Percentiles rank a stretch among this genome's conserved stretches.
phyloP scores from a whole-genome alignment of 2,888 invertebrate species.

The Gandaritis pyraliata region DNA sequence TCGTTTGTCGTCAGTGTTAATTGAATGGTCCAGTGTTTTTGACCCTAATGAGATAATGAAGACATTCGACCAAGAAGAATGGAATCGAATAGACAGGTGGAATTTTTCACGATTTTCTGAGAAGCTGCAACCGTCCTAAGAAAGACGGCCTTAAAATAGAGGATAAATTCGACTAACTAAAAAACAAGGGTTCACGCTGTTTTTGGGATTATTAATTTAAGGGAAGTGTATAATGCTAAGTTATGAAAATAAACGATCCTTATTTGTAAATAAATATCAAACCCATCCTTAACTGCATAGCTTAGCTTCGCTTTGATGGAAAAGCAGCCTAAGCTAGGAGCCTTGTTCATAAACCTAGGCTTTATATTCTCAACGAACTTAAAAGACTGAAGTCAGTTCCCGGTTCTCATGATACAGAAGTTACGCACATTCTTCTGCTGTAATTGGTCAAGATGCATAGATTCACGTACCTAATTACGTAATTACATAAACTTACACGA shows the following conservation, averaged over 20 bases:
- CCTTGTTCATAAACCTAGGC: neutral
- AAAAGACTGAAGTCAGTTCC: conserved; percentile 22
- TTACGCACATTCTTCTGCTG: conserved; percentile 29
- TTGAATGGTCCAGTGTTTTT: conserved; percentile 53
- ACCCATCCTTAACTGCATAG: no score
- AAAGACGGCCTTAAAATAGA: no score
- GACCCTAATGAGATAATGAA: conserved; percentile 51
- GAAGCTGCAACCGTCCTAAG: neutral
- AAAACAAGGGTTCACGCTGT: no score
- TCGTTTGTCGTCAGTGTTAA: conserved; percentile 58
- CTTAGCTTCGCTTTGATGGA: no score
- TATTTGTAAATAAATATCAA: no score
- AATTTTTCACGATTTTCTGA: conserved; percentile 23
- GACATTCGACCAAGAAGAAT: conserved; percentile 48
- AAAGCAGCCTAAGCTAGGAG: no score
- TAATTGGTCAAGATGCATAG: conserved; percentile 44
- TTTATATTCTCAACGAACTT: conserved; percentile 18
- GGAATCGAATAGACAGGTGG: conserved; percentile 44
- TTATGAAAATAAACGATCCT: no score
- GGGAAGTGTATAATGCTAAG: no score
- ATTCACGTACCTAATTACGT: conserved; percentile 42
- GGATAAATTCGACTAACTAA: no score
- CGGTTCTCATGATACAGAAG: conserved; percentile 39
- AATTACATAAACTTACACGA: conserved; percentile 39
- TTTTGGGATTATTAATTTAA: no score